Evolutionary conservation across 2,888 invertebrate species (phyloP).

Genomic region (Hecatera dysodea): DNA sequence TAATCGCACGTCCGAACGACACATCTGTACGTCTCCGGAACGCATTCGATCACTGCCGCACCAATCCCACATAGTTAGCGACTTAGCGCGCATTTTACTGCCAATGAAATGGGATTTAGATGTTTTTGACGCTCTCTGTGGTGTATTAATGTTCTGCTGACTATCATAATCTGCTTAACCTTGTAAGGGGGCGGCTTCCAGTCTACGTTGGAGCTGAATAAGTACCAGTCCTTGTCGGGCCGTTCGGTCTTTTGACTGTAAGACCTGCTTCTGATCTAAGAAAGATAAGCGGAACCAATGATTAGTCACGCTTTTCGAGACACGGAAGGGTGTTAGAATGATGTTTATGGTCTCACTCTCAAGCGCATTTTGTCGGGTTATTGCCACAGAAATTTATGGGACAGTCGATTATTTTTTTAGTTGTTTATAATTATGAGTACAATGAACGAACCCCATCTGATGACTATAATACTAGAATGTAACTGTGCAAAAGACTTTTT

Average conservation of each 20-base stretch:
- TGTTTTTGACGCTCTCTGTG: conserved; percentile 5
- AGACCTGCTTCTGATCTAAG: not conserved
- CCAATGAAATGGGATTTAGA: conserved; percentile 44
- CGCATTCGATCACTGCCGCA: conserved; percentile 44
- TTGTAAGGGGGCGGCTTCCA: not conserved
- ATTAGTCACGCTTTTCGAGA: not conserved
- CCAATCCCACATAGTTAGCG: conserved; percentile 33
- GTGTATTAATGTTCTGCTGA: not conserved
- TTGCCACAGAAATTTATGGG: no score
- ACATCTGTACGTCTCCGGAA: conserved; percentile 29
- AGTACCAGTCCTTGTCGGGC: not conserved
- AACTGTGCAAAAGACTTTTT: no score
- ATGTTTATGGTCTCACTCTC: not conserved
- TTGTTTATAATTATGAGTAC: no score
- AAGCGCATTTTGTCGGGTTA: no score
- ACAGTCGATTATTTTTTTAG: no score
- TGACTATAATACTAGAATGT: no score
- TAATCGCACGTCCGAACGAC: conserved; percentile 49
- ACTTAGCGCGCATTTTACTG: conserved; percentile 37
- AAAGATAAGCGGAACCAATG: not conserved
- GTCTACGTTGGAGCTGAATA: no score
- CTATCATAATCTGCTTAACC: not conserved
- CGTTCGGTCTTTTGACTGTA: no score
- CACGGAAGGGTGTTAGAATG: not conserved
- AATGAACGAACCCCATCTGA: no score